phyloP scores from a whole-genome alignment of 2,888 invertebrate genomes.

The Didymodactylos carnosus region DNA sequence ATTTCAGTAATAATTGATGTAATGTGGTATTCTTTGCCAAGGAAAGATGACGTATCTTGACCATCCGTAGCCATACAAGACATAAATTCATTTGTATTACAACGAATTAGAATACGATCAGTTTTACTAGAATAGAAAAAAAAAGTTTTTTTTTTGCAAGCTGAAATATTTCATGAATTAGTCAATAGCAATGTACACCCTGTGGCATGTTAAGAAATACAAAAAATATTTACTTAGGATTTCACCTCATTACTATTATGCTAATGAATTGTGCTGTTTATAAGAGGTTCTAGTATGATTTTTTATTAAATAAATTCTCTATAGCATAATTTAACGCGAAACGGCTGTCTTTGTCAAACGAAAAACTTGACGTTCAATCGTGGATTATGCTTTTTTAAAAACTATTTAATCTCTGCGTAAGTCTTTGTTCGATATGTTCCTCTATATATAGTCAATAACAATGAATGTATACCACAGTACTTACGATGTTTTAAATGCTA shows the following conservation, averaged over 20 bases:
- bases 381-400: too few relatives aligned
- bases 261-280: background rate
- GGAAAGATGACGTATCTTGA: background rate
- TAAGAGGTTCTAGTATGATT: too few relatives aligned
- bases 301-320: too few relatives aligned
- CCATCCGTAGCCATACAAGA: background rate
- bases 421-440: too few relatives aligned
- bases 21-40: conserved; percentile 13
- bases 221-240: background rate
- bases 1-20: background rate
- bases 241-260: background rate
- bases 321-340: too few relatives aligned
- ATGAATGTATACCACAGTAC: too few relatives aligned
- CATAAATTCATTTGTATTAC: conserved; percentile 7
- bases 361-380: too few relatives aligned
- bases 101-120: conserved; percentile 2
- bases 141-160: background rate
- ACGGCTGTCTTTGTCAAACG: too few relatives aligned
- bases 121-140: background rate
- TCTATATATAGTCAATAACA: too few relatives aligned
- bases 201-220: background rate
- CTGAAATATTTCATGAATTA: too few relatives aligned
- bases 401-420: too few relatives aligned
- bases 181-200: background rate
- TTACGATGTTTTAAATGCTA: background rate